Base-by-base conservation (phyloP, 2,797 vertebrate genomes). In the Thalassophryne amazonica region DNA sequence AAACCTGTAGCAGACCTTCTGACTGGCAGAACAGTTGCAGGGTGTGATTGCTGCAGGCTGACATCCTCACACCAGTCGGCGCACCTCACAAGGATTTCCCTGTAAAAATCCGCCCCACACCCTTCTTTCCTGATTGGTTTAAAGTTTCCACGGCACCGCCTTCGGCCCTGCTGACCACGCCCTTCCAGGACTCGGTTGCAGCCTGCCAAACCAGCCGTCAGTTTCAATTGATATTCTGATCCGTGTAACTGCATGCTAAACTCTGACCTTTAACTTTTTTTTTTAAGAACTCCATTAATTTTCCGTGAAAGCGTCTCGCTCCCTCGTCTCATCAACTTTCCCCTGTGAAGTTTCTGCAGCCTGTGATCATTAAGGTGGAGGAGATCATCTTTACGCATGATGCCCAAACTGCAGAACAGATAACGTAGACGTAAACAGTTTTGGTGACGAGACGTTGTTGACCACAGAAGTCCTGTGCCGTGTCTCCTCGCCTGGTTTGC, bases 111-210 rank as follows among this genome's bases (percentile, higher is more conserved):
- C 9, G 43, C 43, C 60, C 83, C 83, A 78, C 91, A 88, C 86
- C 69, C 69, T 36, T 23, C 21, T 5, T 8, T 7, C 0, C 12
- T 49, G 78, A 91, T 91, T 90, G 84, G 91, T 12, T 24, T 14
- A 76, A 92, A 92, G 90, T 91, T 92, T 66, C 0, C 3, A n/a
- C 7, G 42, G 59, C 49, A 5, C 83, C 88, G 56, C 88, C 90
- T 76, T 48, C 54, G 0, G 5, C 49, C 28, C 9, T 0, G 23
- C 45, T 61, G 60, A 36, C 4, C 69, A n/a, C 62, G 58, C 83
- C 74, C 81, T 79, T 48, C 56, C 52, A 53, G 39, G 54, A 37
- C 78, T 17, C 27, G n/a, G n/a, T n/a, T 38, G 60, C 57, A 54
- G 61, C 57, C n/a, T n/a, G 75, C 69, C 63, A 69, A 73, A 64